phyloP scores from a whole-genome alignment of 2,113 vertebrate genomes.

The Paramormyrops kingsleyae region DNA sequence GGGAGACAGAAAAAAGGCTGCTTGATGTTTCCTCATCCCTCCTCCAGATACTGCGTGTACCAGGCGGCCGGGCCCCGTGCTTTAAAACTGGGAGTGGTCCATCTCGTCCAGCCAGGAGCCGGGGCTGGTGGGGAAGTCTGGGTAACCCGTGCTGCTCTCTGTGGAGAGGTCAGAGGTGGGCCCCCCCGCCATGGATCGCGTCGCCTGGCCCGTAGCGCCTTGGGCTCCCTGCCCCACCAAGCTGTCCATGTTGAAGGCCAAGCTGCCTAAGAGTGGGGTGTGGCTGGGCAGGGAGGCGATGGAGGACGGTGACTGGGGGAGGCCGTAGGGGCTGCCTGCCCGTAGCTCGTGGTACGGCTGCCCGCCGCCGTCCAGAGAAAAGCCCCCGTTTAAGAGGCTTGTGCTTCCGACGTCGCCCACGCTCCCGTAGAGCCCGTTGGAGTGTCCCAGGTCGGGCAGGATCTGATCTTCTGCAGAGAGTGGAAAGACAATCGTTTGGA shows the following conservation, averaged over 20 bases:
- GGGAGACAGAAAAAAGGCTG: conserved; percentile 41
- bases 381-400: conserved; percentile 79
- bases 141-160: conserved; percentile 95
- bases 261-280: conserved; percentile 83
- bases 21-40: not conserved
- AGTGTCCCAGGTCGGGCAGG: conserved; percentile 86
- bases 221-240: conserved; percentile 74
- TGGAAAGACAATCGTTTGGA: conserved; percentile 37
- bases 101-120: conserved; percentile 98
- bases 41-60: not conserved
- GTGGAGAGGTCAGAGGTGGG: conserved; percentile 97
- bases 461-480: conserved; percentile 85
- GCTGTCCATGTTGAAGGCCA: conserved; percentile 87
- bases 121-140: conserved; percentile 96
- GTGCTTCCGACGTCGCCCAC: conserved; percentile 73
- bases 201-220: conserved; percentile 79
- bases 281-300: conserved; percentile 86
- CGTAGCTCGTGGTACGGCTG: conserved; percentile 88
- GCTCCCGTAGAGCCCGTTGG: conserved; percentile 79
- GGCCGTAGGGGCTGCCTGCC: conserved; percentile 84
- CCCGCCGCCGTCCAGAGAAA: conserved; percentile 79
- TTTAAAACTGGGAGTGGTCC: conserved; percentile 97
- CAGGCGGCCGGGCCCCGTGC: not conserved
- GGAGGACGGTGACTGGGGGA: conserved; percentile 93
- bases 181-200: conserved; percentile 85